phyloP scores from a whole-genome alignment of 2,888 invertebrate genomes.

The Ectemnius continuus region DNA sequence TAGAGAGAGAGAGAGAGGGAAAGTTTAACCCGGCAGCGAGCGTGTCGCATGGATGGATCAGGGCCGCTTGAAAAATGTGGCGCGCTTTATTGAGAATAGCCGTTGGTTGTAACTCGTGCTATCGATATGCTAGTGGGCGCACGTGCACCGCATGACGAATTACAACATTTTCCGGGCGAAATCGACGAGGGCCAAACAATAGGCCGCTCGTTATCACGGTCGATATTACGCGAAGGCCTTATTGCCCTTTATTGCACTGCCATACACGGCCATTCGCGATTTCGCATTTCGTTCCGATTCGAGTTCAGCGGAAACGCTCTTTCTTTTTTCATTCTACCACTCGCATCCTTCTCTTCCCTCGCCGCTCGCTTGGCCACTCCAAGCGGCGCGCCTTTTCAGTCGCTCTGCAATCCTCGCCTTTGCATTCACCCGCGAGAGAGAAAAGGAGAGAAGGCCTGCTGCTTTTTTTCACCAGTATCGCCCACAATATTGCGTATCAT shows the following conservation, averaged over 20 bases:
- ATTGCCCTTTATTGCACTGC: slow-evolving; percentile 19
- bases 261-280: background rate
- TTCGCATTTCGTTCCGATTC: no score
- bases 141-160: background rate
- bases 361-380: background rate
- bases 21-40: background rate
- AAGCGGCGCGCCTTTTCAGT: background rate
- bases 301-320: no score
- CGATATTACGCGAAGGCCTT: slow-evolving; percentile 21
- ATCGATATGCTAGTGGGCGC: background rate
- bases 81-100: background rate
- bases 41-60: background rate
- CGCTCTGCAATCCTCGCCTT: background rate
- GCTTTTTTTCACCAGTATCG: background rate
- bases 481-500: slow-evolving; percentile 4
- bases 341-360: background rate
- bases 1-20: background rate
- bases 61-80: background rate
- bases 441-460: background rate
- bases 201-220: slow-evolving; percentile 23
- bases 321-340: slow-evolving; percentile 5
- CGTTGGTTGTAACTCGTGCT: background rate
- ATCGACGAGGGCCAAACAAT: slow-evolving; percentile 13
- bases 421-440: no score
- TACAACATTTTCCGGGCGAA: slow-evolving; percentile 3